Base-by-base conservation (phyloP, 1,140 invertebrate genomes). In the Nebria ingens region DNA sequence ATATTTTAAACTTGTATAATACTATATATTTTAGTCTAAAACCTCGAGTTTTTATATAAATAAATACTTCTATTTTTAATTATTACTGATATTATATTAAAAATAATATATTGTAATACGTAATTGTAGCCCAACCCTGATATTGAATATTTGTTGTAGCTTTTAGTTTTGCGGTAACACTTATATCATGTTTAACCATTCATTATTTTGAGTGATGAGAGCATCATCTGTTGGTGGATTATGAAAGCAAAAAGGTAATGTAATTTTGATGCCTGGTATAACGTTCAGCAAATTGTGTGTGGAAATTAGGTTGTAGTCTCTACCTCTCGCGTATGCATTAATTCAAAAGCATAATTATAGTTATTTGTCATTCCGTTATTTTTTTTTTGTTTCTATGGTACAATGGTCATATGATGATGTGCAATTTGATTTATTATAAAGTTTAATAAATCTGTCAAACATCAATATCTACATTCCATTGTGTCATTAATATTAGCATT, bases 151-250 rank as follows among this genome's bases (percentile, higher is more conserved):
- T 29, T 29, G 25, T 13, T 6, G 25, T 29, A 29, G 13, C 25
- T n/a, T n/a, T n/a, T n/a, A n/a, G 25, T 17, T 9, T 45, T 17
- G 40, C 17, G 40, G 17, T 45, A 9, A 45, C 15, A 11, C 17
- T 45, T 45, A 45, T 17, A 12, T 34, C 25, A n/a, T n/a, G n/a
- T 17, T 9, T 17, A 45, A 45, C 40, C 17, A 45, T 45, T 45
- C 9, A 45, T 45, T 45, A 11, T 45, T 45, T 45, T 45, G 40
- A 45, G 17, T 45, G 40, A 45, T 45, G 40, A 45, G 40, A 9
- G 40, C 40, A 45, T 45, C 40, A 45, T 12, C 40, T 29, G 25
- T 13, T 13, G 25, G 25, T 13, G 13, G 25, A 13, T 29, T 29
- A 29, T 29, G 25, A 29, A 29, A 29, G 17, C 40, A 45, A 3